Percentiles rank a stretch among this genome's conserved stretches.
These are phyloP conservation scores for Helostoma temminkii DNA, from an alignment of 2,797 vertebrate genomes.

Conservation along the genomic window DNA sequence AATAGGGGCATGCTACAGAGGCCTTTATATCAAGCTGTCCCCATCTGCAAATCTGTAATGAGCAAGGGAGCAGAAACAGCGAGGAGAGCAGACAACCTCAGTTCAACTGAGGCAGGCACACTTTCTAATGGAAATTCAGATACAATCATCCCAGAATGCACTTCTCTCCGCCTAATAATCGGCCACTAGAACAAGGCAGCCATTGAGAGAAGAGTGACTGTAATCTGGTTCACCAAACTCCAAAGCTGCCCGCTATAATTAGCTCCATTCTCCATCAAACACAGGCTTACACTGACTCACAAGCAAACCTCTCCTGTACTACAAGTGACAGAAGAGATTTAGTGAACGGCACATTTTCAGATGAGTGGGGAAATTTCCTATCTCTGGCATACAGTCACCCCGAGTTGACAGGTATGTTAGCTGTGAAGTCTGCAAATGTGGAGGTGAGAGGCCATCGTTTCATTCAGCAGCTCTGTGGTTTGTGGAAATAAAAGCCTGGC, in stretches of 20 bases:
- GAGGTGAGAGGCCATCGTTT: slow-evolving; percentile 45
- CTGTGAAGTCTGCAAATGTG: slow-evolving; percentile 53
- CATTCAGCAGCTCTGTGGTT: slow-evolving; percentile 31
- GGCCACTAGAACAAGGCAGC: slow-evolving; percentile 83
- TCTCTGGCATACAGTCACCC: slow-evolving; percentile 37
- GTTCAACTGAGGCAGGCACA: slow-evolving; percentile 78
- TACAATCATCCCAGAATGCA: slow-evolving; percentile 86
- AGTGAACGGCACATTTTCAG: slow-evolving; percentile 36
- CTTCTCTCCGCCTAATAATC: slow-evolving; percentile 84
- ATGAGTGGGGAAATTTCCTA: slow-evolving; percentile 43
- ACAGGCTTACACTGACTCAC: slow-evolving; percentile 70
- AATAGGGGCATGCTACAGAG: slow-evolving; percentile 60
- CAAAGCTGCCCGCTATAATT: slow-evolving; percentile 85
- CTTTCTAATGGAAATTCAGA: slow-evolving; percentile 87
- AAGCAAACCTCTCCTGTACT: slow-evolving; percentile 70
- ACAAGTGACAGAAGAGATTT: slow-evolving; percentile 51
- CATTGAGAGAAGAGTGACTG: slow-evolving; percentile 83
- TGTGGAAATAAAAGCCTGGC: slow-evolving; percentile 34
- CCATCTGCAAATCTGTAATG: slow-evolving; percentile 75
- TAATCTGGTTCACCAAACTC: slow-evolving; percentile 84
- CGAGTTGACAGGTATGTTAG: slow-evolving; percentile 49
- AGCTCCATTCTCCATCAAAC: slow-evolving; percentile 84
- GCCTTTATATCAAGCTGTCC: slow-evolving; percentile 64
- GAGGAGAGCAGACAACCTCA: slow-evolving; percentile 74
- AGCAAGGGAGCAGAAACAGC: slow-evolving; percentile 64